Evolutionary conservation across 2,888 invertebrate species (phyloP), one percentile per base, ranked within the genome.

Genomic region (Limnephilus marmoratus): DNA sequence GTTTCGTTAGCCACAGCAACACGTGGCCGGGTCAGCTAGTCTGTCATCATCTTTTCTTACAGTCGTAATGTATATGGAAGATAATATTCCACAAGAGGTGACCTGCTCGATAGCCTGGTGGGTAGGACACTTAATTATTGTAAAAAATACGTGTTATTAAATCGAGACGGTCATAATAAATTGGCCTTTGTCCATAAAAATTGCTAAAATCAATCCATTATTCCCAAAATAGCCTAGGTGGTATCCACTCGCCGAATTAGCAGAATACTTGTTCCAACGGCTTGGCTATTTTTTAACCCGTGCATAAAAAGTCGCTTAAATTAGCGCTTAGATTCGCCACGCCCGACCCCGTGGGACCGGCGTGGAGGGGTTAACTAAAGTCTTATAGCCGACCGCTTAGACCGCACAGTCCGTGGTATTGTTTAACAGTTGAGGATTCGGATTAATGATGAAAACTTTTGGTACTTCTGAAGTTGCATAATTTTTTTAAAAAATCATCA

Each of bases 221-320:
- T 68, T 68, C 68, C 68, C 24, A n/a, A 53, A 68, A 88, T 68
- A 88, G 68, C n/a, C 68, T 88, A 29, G 88, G 88, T 13, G 45
- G 29, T 45, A 86, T 45, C 86, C 49, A 29, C 45, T 24, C 29
- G 53, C 53, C 31, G 68, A 34, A 80, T 88, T 88, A 53, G 88
- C 68, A 34, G n/a, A 88, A 88, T 88, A 88, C 88, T 80, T 24
- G 68, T 88, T 88, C 88, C 53, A 88, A 88, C 80, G 18, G 34
- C 68, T 68, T 68, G 24, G 68, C 68, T 24, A 68, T 68, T 68
- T 68, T 68, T 68, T 68, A 68, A 68, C 68, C 68, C 68, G 68
- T 68, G 68, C 68, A 68, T 68, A 68, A 68, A 68, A 68, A 68
- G 68, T 68, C 68, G 68, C 68, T 68, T 68, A 49, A 86, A 45